These are phyloP conservation scores for Parnassius glacialis DNA, from an alignment of 2,888 invertebrate genomes.

Conservation along the genomic window DNA sequence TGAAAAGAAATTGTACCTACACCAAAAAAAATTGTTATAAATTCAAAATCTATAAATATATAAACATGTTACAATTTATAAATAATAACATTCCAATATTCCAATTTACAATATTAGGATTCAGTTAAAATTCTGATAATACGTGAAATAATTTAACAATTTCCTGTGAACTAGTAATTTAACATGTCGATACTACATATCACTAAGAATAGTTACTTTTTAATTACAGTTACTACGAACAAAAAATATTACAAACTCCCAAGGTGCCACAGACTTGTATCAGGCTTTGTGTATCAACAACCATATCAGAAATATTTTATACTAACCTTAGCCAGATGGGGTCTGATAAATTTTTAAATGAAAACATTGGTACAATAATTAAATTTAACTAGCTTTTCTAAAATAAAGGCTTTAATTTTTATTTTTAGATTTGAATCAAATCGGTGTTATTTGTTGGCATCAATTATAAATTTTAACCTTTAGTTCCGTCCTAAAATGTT, in stretches of 20 bases:
- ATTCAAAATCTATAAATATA: slow-evolving; percentile 20
- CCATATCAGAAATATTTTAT: slow-evolving; percentile 28
- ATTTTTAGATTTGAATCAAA: slow-evolving; percentile 1
- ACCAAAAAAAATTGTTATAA: slow-evolving; percentile 1
- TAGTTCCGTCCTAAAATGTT: slow-evolving; percentile 47
- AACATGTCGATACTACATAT: slow-evolving; percentile 31
- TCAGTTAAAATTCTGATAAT: slow-evolving; percentile 15
- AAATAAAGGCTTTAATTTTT: slow-evolving; percentile 4
- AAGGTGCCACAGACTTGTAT: slow-evolving; percentile 26
- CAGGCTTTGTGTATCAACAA: slow-evolving; percentile 35
- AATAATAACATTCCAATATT: slow-evolving; percentile 6
- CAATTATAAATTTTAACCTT: slow-evolving; percentile 12
- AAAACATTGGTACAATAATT: slow-evolving; percentile 26
- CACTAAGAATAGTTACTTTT: slow-evolving; percentile 27
- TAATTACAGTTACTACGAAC: slow-evolving; percentile 27
- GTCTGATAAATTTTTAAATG: slow-evolving; percentile 5
- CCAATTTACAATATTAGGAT: background rate
- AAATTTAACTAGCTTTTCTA: slow-evolving; percentile 28
- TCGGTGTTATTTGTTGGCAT: slow-evolving; percentile 2
- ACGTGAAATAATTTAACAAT: slow-evolving; percentile 17
- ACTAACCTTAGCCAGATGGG: slow-evolving; percentile 11
- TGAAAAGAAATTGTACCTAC: background rate
- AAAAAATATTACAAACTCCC: slow-evolving; percentile 22
- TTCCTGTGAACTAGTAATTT: slow-evolving; percentile 19
- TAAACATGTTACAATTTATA: slow-evolving; percentile 12